Base-by-base conservation (phyloP, 2,888 invertebrate species). In the Scelioninae gen. 1 region DNA sequence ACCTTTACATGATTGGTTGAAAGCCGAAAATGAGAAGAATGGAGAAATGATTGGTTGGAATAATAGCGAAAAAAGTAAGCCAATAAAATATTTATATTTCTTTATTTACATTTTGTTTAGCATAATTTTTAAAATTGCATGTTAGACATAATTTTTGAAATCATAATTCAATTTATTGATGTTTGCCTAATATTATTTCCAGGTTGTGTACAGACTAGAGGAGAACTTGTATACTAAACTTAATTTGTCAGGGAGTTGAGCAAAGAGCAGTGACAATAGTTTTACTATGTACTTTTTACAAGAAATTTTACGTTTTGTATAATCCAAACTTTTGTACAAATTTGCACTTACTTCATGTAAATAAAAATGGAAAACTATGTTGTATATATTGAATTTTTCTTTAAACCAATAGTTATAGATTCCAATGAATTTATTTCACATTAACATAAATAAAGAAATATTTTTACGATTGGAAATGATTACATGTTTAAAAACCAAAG, bases 11-110 rank as follows among this genome's bases (percentile, higher is more conserved):
- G 94, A 95, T 47, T 97, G 96, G 96, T 93, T 97, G 11, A 93
- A 94, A 85, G 93, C 94, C 1, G 95, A 97, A 92, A 97, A 97
- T 90, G 93, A 94, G 84, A 94, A 95, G 82, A 95, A 95, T 16
- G 95, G 95, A 53, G 97, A 97, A 90, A 96, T 95, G 85, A 94
- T 97, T 11, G 97, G 97, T 45, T 98, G 97, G 97, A 95, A 43
- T 9, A 38, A 32, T 13, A 31, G 53, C 11, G 13, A 53, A 29
- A 53, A 8, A 53, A 29, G 53, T 53, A 32, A 23, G 23, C 11
- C 9, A 23, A 11, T 51, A n/a, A 23, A 29, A 51, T 43, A 3
- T 34, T n/a, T n/a, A n/a, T n/a, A 34, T 9, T 34, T 34, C 34
- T 5, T 5, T 7, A 7, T 34, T 34, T 34, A 34, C 9, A 34